Conservation (phyloP, 2,797 vertebrate genomes). For the Xiphophorus birchmanni region DNA sequence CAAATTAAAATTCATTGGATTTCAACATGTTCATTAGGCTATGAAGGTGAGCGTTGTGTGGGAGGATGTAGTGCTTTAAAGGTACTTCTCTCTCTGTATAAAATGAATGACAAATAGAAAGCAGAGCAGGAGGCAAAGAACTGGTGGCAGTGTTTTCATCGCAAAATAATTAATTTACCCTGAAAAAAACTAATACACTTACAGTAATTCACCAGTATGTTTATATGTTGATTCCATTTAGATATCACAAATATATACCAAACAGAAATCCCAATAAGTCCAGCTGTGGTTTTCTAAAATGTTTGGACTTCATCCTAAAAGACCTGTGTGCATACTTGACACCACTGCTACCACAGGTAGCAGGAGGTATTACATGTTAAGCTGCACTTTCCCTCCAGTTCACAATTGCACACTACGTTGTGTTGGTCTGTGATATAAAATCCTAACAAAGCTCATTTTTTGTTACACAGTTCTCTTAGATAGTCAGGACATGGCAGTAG, state of each 20-base stretch:
- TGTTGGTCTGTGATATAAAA: not conserved
- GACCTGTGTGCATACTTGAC: not conserved
- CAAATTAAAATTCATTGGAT: conserved; percentile 84
- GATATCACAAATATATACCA: not conserved
- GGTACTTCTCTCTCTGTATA: conserved; percentile 53
- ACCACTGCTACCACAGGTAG: not conserved
- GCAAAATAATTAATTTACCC: conserved; percentile 15
- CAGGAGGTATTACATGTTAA: not conserved
- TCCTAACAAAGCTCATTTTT: not conserved
- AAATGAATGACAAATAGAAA: conserved; percentile 63
- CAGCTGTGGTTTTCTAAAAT: not conserved
- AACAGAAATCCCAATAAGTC: not conserved
- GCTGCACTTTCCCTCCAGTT: not conserved
- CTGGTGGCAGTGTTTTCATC: not conserved
- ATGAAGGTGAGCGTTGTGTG: conserved; percentile 71
- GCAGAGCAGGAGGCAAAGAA: conserved; percentile 31
- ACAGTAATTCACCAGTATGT: not conserved
- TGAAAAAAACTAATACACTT: not conserved
- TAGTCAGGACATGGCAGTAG: not conserved
- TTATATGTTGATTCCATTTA: not conserved
- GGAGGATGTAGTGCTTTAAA: conserved; percentile 62
- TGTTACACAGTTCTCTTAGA: not conserved
- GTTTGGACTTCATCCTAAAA: not conserved
- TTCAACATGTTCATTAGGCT: conserved; percentile 78
- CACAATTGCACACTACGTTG: not conserved